Base-by-base conservation (phyloP, 2,888 invertebrate species). In the Ormia ochracea region DNA sequence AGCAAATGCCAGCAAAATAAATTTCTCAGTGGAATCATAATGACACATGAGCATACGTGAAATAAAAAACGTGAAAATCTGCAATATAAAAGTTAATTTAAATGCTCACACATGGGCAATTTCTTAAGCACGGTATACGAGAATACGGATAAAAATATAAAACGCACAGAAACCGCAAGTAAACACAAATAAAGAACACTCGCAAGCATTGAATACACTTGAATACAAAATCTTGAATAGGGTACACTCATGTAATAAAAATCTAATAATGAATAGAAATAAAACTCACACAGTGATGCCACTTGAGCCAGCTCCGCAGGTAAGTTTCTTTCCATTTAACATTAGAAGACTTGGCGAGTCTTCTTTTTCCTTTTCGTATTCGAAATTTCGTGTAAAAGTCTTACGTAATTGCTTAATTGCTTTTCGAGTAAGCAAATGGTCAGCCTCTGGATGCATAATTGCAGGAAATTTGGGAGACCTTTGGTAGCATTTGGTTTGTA, bases 271-370 rank as follows among this genome's bases (percentile, higher is more conserved):
- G 7, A 41, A 41, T 38, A 1, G 43, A 50, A 50, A 50, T 28
- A 19, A 31, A 21, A 50, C 14, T n/a, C 31, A 33, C 2, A 50
- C 33, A 56, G n/a, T 26, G 36, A 65, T 77, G 72, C n/a, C n/a
- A n/a, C n/a, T n/a, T n/a, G n/a, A n/a, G n/a, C n/a, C n/a, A n/a
- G n/a, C n/a, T n/a, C n/a, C n/a, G n/a, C n/a, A n/a, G n/a, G n/a
- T n/a, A n/a, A n/a, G n/a, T n/a, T n/a, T n/a, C n/a, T n/a, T n/a
- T n/a, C n/a, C n/a, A n/a, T n/a, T n/a, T n/a, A n/a, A n/a, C n/a
- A n/a, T n/a, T n/a, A n/a, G n/a, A n/a, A n/a, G n/a, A n/a, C n/a
- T n/a, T n/a, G n/a, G n/a, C n/a, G n/a, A n/a, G n/a, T n/a, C n/a
- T n/a, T n/a, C n/a, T n/a, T n/a, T n/a, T n/a, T n/a, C n/a, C n/a